Percentiles rank a stretch among this genome's conserved stretches.
phyloP scores from a whole-genome alignment of 2,888 invertebrate genomes.

The Nomada flava region DNA sequence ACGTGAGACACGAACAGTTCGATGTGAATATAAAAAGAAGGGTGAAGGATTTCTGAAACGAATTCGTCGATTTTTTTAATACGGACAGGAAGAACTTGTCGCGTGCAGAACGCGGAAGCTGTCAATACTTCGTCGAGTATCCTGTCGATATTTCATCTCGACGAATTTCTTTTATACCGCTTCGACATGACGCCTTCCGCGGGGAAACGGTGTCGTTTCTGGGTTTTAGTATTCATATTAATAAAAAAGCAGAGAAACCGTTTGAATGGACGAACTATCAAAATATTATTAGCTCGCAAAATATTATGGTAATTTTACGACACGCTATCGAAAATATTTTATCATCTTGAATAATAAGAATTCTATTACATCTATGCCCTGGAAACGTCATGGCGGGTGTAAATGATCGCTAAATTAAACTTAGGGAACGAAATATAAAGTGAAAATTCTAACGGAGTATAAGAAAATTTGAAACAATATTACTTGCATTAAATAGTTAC shows the following conservation, averaged over 20 bases:
- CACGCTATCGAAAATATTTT: neutral
- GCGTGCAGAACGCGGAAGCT: conserved; percentile 44
- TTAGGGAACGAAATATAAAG: neutral
- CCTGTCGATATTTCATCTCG: conserved; percentile 60
- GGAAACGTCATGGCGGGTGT: neutral
- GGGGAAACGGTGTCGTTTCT: conserved; percentile 22
- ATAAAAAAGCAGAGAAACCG: neutral
- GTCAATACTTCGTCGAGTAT: conserved; percentile 53
- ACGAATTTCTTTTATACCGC: conserved; percentile 43
- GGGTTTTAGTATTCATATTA: conserved; percentile 1
- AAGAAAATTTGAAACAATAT: neutral
- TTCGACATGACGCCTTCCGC: conserved; percentile 14
- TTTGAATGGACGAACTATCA: neutral
- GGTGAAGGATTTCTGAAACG: conserved; percentile 11
- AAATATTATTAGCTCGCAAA: conserved; percentile 13
- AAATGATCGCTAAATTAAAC: neutral
- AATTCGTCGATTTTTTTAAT: conserved; percentile 51
- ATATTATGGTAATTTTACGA: conserved; percentile 12
- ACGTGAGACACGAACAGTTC: neutral
- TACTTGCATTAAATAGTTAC: neutral
- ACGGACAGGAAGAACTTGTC: conserved; percentile 47
- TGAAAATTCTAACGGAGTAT: neutral
- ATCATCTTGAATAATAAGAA: neutral
- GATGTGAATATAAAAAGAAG: neutral
- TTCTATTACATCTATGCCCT: neutral